Percentiles rank a stretch among this genome's conserved stretches.
Evolutionary conservation across 2,888 invertebrate genomes (phyloP).

Genomic region (Drosophila paranaensis): DNA sequence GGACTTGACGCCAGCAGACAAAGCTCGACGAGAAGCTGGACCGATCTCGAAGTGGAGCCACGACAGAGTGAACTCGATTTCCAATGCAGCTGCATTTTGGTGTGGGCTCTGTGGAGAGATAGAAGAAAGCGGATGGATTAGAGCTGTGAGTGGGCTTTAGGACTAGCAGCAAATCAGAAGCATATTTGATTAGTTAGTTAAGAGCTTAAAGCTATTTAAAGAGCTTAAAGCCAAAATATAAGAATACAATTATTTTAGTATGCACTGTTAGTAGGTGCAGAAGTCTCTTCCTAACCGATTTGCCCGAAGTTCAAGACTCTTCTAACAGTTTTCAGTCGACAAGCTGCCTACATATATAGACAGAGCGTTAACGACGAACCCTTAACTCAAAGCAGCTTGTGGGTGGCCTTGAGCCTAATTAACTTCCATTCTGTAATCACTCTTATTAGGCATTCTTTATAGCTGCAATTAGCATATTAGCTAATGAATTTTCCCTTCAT

Average conservation of each 20-base stretch:
- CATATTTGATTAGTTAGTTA: no score
- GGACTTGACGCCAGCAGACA: conserved; percentile 53
- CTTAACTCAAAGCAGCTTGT: no score
- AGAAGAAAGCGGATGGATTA: not conserved
- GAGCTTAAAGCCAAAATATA: no score
- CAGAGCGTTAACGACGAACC: not conserved
- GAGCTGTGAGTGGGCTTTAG: no score
- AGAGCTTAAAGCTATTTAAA: no score
- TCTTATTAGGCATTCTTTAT: not conserved
- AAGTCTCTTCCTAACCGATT: not conserved
- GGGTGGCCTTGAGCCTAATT: not conserved
- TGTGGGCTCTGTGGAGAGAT: conserved; percentile 26
- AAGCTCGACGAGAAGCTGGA: conserved; percentile 52
- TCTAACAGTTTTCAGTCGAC: not conserved
- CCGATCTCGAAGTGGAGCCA: conserved; percentile 48
- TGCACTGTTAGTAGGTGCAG: no score
- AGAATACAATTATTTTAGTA: no score
- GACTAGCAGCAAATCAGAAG: no score
- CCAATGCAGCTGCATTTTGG: conserved; percentile 47
- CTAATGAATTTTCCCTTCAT: no score
- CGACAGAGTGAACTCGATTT: conserved; percentile 54
- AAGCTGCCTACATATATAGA: not conserved
- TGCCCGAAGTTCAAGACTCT: not conserved
- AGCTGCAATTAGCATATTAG: no score
- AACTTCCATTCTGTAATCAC: not conserved